Evolutionary conservation across 2,888 invertebrate genomes (phyloP), one percentile per base, ranked within the genome.

Genomic region (Leptinotarsa tumamoca): DNA sequence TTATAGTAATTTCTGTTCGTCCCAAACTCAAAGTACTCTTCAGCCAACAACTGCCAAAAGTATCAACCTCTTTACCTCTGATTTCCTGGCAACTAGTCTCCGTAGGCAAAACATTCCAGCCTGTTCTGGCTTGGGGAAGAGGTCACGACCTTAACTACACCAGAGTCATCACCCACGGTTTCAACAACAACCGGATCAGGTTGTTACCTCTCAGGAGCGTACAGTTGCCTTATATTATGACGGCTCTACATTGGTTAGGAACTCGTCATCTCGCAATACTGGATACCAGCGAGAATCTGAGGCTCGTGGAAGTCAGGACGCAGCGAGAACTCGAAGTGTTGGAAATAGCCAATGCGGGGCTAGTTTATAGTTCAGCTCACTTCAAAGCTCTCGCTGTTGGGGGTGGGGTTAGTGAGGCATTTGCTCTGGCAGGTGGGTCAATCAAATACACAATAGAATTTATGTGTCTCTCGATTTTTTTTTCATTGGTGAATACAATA

Each of bases 311-410:
- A 85, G 97, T 98, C 2, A 92, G 96, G 78, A 92, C 94, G 0
- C 95, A 96, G 84, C 94, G 96, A 82, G 96, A 97, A 87, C 90
- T 96, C 23, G 96, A 96, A 89, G 91, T 94, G 33, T 89, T 96
- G 79, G 96, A 97, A 87, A 90, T 97, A 80, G 94, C 94, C 51
- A 92, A 92, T 84, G 94, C 95, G 18, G 94, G 95, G 58, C 91
- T 97, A 58, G 95, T 96, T 0, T 97, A 96, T 85, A 94, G 95
- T 66, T 95, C 96, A 51, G 95, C 96, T 63, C 96, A 95, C 87
- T 96, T 95, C 85, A 93, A 97, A 90, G 98, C 95, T 0, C 90
- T 98, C 58, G 97, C 98, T 78, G 98, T 98, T 0, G 99, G 99
- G 7, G 98, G 98, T 0, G 97, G 97, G 86, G 99, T 95, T 78